Evolutionary conservation across 2,797 vertebrate genomes (phyloP).

Genomic region (Zonotrichia albicollis): DNA sequence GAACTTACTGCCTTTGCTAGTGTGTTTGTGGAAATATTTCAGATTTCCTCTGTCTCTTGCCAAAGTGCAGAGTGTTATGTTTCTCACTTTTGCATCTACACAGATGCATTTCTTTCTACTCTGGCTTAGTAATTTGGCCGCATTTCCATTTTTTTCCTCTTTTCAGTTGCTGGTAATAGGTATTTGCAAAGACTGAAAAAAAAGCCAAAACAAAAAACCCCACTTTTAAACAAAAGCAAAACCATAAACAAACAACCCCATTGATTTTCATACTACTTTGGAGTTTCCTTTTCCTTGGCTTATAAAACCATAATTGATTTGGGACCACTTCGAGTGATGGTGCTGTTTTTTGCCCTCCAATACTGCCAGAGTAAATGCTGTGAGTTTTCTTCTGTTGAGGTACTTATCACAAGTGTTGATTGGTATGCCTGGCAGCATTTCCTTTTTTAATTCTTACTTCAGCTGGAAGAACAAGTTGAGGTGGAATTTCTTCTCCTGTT

Average conservation of each 20-base stretch:
- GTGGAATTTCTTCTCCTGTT: not conserved
- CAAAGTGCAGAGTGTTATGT: not conserved
- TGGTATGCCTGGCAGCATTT: not conserved
- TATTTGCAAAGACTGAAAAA: not conserved
- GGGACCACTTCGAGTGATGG: not conserved
- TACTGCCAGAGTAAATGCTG: not conserved
- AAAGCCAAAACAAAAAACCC: accelerated
- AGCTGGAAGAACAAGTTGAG: not conserved
- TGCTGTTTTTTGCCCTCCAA: not conserved
- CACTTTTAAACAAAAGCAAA: not conserved
- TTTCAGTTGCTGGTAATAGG: not conserved
- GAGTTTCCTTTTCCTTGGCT: not conserved
- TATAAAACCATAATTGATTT: not conserved
- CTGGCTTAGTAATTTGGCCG: not conserved
- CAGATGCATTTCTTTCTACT: not conserved
- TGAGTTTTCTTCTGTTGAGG: not conserved
- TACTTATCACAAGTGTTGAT: not conserved
- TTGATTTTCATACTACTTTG: not conserved
- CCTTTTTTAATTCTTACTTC: not conserved
- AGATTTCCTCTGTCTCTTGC: not conserved
- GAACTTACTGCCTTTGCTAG: not conserved
- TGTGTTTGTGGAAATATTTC: not conserved
- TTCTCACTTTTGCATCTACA: not conserved
- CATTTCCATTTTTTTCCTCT: not conserved
- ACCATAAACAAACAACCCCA: accelerated